phyloP scores from a whole-genome alignment of 2,888 invertebrate species.

The Thera britannica region DNA sequence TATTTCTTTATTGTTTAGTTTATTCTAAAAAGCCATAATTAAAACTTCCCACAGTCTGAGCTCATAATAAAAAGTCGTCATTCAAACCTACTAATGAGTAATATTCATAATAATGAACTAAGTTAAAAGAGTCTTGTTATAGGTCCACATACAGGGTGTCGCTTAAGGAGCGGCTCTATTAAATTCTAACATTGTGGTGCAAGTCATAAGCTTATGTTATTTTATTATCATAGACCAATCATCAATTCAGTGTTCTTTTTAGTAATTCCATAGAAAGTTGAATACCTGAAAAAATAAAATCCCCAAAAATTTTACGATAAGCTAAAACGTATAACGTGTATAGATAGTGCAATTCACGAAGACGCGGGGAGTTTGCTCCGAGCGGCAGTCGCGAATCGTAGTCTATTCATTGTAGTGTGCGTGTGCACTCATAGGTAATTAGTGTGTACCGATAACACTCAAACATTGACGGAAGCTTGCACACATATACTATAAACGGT shows the following conservation, averaged over 20 bases:
- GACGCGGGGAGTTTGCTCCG: no score
- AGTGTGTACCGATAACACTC: no score
- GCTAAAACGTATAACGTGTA: no score
- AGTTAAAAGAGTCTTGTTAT: constrained; percentile 76
- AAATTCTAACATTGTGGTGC: constrained; percentile 73
- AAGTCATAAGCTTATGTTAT: constrained; percentile 39
- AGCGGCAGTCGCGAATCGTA: no score
- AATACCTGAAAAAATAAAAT: neutral
- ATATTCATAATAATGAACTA: constrained; percentile 78
- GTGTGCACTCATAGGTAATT: no score
- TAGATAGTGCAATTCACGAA: no score
- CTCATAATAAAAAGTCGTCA: constrained; percentile 40
- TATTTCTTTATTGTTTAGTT: constrained; percentile 6
- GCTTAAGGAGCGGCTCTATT: constrained; percentile 75
- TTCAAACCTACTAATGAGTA: constrained; percentile 79
- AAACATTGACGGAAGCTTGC: no score
- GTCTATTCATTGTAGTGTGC: no score
- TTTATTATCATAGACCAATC: neutral
- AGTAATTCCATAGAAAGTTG: neutral
- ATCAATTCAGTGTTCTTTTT: neutral
- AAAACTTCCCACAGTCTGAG: constrained; percentile 18
- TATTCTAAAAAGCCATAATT: constrained; percentile 15
- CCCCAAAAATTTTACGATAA: no score
- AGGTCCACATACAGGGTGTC: constrained; percentile 71
- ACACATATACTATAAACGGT: no score